Base-by-base conservation (phyloP, 2,113 vertebrate genomes). In the Acanthisitta chloris region DNA sequence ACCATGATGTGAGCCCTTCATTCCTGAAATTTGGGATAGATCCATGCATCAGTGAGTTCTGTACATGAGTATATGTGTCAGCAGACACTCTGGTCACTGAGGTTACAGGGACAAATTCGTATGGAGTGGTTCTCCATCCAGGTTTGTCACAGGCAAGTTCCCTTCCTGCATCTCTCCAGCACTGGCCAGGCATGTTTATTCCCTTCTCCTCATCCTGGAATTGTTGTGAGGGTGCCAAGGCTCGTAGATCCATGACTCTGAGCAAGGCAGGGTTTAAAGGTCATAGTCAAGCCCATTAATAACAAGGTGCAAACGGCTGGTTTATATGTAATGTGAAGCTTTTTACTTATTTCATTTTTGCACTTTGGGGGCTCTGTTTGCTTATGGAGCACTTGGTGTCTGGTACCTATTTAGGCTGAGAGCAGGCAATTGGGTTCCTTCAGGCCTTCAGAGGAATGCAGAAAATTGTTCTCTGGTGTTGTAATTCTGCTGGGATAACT, bases 311-410 rank as follows among this genome's bases (percentile, higher is more conserved):
- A 98, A 98, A 97, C 96, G 96, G 88, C 97, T 97, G 98, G 97
- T 98, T 97, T 97, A 96, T 96, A 93, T 97, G 98, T 98, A 98
- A 98, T 51, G 97, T 97, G 98, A 98, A 97, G 97, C 98, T 98
- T 97, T 97, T 96, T 97, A 97, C 98, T 98, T 98, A 98, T 98
- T 98, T 98, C 98, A 97, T 98, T 97, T 98, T 97, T 98, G 97
- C 97, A 97, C 98, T 98, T 98, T 95, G 97, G 97, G 97, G 92
- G 98, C 98, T 97, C 98, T 98, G 97, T 98, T 98, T 98, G 98
- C 98, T 98, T 98, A 97, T 88, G 98, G 98, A 98, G 98, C 97
- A 38, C 98, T 98, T 98, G 98, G 98, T 98, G 98, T 98, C 98
- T 98, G 98, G 98, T 98, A 98, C 98, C 98, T 98, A 97, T 98